These are phyloP conservation scores for Zaprionus obscuricornis DNA, from an alignment of 2,888 invertebrate species.

Conservation along the genomic window DNA sequence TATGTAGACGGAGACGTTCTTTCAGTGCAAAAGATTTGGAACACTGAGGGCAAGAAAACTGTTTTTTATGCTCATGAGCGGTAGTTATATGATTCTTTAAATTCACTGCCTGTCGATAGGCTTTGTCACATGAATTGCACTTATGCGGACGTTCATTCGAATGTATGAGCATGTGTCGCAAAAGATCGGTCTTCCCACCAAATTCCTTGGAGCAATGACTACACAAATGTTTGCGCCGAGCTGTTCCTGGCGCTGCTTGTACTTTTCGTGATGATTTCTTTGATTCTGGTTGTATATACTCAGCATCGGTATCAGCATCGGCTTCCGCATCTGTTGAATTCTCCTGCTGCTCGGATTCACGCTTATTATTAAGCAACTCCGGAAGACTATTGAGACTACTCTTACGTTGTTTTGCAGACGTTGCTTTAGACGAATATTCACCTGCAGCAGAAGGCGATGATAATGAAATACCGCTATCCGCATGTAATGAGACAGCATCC, in stretches of 20 bases:
- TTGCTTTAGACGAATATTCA: slow-evolving; percentile 47
- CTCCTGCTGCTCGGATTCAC: slow-evolving; percentile 23
- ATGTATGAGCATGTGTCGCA: slow-evolving; percentile 88
- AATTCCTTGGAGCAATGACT: slow-evolving; percentile 87
- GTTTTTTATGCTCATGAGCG: slow-evolving; percentile 79
- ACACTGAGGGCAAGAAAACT: slow-evolving; percentile 89
- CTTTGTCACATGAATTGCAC: slow-evolving; percentile 87
- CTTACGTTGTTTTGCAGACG: slow-evolving; percentile 50
- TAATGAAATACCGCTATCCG: slow-evolving; percentile 81
- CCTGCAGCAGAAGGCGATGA: slow-evolving; percentile 78
- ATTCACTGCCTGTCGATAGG: slow-evolving; percentile 87
- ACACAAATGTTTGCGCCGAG: too few relatives aligned
- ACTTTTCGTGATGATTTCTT: slow-evolving; percentile 30
- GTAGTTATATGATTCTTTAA: slow-evolving; percentile 86
- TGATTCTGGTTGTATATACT: slow-evolving; percentile 51
- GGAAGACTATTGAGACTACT: slow-evolving; percentile 58
- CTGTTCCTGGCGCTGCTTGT: slow-evolving; percentile 48
- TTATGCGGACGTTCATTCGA: slow-evolving; percentile 86
- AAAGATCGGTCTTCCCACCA: slow-evolving; percentile 86
- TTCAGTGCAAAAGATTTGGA: slow-evolving; percentile 90
- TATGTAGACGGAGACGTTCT: slow-evolving; percentile 89
- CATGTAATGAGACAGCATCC: slow-evolving; percentile 74
- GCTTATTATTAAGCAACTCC: slow-evolving; percentile 29
- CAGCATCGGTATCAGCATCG: slow-evolving; percentile 30
- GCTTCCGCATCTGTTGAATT: slow-evolving; percentile 36